Evolutionary conservation across 2,797 vertebrate genomes (phyloP), one percentile per base, ranked within the genome.

Genomic region (Anguilla pacifica): DNA sequence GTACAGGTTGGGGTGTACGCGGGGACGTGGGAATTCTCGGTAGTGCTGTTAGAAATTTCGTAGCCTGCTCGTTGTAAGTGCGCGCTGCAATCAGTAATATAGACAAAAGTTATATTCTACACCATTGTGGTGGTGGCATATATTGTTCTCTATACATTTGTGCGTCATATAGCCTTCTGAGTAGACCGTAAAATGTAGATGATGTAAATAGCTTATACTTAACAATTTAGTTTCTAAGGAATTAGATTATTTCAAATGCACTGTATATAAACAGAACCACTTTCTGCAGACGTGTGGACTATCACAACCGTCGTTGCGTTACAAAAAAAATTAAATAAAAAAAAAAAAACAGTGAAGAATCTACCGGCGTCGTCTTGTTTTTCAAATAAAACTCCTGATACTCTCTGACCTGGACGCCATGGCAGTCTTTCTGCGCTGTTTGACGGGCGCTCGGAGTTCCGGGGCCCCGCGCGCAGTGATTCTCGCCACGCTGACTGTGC

Each of bases 401-500:
- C 39, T 35, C 51, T 55, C 6, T n/a, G 57, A 11, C 64, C 6
- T 35, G 15, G 83, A 70, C 57, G 83, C 0, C 87, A 94, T 95
- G 95, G 90, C 90, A 77, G 86, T 59, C 53, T 72, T 35, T 64
- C 35, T 87, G 70, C 90, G 67, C 53, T 85, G 59, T 86, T 86
- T 77, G 53, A 81, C 86, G 17, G 61, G 90, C 28, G 86, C 86
- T 57, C 72, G 86, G 74, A 43, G 79, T 81, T 89, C 91, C 77
- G 0, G 84, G 88, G 70, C 79, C 64, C 11, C 88, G 85, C 87
- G 22, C 55, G 86, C 89, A 49, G 85, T 95, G 91, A 92, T 90
- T 86, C 88, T 94, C 49, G 89, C 90, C 85, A 88, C 86, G 61
- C 88, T 96, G 87, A 92, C 89, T 85, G 83, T 95, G 46, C 91